These are phyloP conservation scores for Aphis craccivora DNA, from an alignment of 1,140 invertebrate genomes.

Conservation along the genomic window DNA sequence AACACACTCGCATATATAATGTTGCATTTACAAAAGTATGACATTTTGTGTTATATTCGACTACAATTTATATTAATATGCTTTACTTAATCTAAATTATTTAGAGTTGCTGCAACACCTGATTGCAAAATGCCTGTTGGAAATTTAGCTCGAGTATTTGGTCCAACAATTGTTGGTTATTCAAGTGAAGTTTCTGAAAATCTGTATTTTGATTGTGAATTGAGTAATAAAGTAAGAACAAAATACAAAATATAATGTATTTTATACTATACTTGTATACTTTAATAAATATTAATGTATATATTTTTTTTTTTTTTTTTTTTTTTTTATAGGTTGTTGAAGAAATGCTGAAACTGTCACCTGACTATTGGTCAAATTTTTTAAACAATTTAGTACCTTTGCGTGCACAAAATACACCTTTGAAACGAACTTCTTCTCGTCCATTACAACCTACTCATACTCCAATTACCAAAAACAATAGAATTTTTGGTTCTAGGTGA, in stretches of 20 bases:
- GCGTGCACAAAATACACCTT: conserved; percentile 27
- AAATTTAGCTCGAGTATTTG: conserved; percentile 84
- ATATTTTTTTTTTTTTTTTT: not conserved
- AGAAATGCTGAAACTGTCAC: conserved; percentile 59
- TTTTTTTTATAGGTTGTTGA: conserved; percentile 59
- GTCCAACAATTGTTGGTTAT: conserved; percentile 84
- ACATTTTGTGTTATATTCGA: conserved; percentile 22
- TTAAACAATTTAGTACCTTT: conserved; percentile 41
- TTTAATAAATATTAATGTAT: not conserved
- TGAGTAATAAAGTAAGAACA: conserved; percentile 59
- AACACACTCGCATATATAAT: conserved; percentile 88
- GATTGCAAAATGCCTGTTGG: conserved; percentile 81
- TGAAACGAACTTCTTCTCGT: conserved; percentile 49
- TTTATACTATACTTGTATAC: not conserved
- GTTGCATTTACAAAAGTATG: conserved; percentile 80
- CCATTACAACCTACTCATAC: conserved; percentile 45
- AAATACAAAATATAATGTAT: not conserved
- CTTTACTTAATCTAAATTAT: conserved; percentile 24
- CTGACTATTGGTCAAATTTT: conserved; percentile 60
- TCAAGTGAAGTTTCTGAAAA: conserved; percentile 69
- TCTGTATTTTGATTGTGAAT: conserved; percentile 58
- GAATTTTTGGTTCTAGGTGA: conserved; percentile 52
- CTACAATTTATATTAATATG: not conserved
- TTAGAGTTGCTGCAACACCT: conserved; percentile 73
- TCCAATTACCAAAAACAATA: conserved; percentile 28